Evolutionary conservation across 2,797 vertebrate genomes (phyloP).

Genomic region (Octomys mimax): DNA sequence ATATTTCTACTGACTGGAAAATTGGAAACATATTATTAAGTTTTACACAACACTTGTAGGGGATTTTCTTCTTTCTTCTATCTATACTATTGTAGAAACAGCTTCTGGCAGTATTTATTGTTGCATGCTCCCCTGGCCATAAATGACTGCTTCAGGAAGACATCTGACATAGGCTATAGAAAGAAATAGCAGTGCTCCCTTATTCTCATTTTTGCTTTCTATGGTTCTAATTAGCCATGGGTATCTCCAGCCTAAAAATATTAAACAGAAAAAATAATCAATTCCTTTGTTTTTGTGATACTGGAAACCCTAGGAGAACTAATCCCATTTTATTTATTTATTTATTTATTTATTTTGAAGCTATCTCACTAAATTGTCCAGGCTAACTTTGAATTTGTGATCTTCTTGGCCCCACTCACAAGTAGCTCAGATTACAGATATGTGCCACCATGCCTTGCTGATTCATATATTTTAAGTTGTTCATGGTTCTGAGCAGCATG

Average conservation of each 20-base stretch:
- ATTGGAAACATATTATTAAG: not conserved
- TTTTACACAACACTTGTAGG: not conserved
- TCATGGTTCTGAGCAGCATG: not conserved
- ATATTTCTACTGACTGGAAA: not conserved
- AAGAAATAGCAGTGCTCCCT: not conserved
- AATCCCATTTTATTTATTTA: not conserved
- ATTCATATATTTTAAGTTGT: not conserved
- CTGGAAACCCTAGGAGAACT: not conserved
- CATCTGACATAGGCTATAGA: not conserved
- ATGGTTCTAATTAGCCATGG: not conserved
- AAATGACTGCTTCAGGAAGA: too few relatives aligned
- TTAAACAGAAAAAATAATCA: not conserved
- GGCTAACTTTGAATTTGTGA: not conserved
- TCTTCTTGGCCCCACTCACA: not conserved
- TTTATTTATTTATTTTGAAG: not conserved
- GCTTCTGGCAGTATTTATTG: not conserved
- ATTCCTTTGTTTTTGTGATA: not conserved
- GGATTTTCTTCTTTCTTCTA: not conserved
- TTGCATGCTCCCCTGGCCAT: not conserved
- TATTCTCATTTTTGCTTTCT: not conserved
- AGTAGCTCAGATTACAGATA: not conserved
- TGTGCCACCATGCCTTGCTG: not conserved
- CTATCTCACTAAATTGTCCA: not conserved
- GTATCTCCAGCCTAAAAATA: not conserved
- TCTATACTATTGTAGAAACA: not conserved